Evolutionary conservation across 1,140 invertebrate species (phyloP).

Genomic region (Neodiprion virginianus): DNA sequence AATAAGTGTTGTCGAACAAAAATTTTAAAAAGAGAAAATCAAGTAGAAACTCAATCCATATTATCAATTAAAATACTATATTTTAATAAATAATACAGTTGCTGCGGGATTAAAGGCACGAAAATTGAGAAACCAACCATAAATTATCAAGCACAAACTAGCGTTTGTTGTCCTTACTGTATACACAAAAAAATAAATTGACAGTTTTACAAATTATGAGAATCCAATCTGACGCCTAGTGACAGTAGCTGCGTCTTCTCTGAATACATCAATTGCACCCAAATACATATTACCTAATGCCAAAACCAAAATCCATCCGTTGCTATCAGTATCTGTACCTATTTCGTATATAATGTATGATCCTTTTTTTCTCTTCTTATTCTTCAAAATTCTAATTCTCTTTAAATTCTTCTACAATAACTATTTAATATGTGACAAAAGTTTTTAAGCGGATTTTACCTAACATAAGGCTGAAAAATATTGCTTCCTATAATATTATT

Average conservation of each 20-base stretch:
- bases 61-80: conserved; percentile 23
- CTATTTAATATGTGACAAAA: conserved; percentile 50
- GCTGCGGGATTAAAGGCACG: conserved; percentile 52
- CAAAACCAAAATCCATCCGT: conserved; percentile 56
- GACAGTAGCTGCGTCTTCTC: conserved; percentile 52
- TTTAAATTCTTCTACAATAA: not conserved
- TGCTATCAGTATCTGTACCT: conserved; percentile 47
- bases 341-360: conserved; percentile 51
- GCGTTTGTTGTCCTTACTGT: conserved; percentile 35
- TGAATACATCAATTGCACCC: conserved; percentile 66
- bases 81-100: conserved; percentile 53
- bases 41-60: conserved; percentile 35
- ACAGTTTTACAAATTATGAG: conserved; percentile 37
- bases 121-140: conserved; percentile 43
- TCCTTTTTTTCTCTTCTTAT: not conserved
- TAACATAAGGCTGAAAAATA: conserved; percentile 61
- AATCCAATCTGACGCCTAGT: conserved; percentile 51
- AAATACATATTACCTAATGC: conserved; percentile 67
- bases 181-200: conserved; percentile 33
- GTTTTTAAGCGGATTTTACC: conserved; percentile 45
- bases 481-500: conserved; percentile 58
- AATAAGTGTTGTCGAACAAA: not conserved
- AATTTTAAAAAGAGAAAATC: conserved; percentile 28
- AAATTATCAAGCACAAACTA: conserved; percentile 23
- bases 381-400: conserved; percentile 42